phyloP scores from a whole-genome alignment of 2,888 invertebrate species.

The Eupithecia inturbata region DNA sequence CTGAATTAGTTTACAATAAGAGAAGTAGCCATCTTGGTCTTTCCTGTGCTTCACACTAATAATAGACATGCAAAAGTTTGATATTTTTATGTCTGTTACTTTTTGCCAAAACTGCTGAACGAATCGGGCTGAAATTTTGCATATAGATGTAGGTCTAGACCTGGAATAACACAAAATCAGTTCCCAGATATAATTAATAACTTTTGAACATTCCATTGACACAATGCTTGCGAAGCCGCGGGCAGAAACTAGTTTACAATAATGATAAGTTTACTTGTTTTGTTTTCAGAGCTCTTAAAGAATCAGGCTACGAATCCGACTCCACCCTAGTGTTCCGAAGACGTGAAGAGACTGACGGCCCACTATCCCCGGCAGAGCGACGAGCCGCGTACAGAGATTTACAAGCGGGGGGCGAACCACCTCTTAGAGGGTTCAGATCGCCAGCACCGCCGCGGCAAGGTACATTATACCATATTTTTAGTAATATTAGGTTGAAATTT shows the following conservation, averaged over 20 bases:
- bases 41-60: neutral
- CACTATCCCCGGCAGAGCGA: slow-evolving; percentile 92
- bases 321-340: slow-evolving; percentile 93
- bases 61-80: no score
- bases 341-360: slow-evolving; percentile 86
- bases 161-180: no score
- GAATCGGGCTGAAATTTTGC: neutral
- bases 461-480: slow-evolving; percentile 40
- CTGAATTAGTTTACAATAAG: neutral
- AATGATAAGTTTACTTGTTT: neutral
- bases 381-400: slow-evolving; percentile 93
- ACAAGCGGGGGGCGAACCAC: slow-evolving; percentile 97
- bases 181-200: no score
- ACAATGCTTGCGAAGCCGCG: no score
- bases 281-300: slow-evolving; percentile 83
- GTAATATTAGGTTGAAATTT: neutral
- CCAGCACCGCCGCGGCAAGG: slow-evolving; percentile 88
- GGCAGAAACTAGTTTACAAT: neutral
- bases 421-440: slow-evolving; percentile 95
- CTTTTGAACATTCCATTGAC: no score
- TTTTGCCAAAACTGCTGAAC: neutral
- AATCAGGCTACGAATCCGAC: slow-evolving; percentile 95
- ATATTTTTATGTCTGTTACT: neutral
- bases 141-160: neutral
- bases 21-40: neutral